phyloP scores from a whole-genome alignment of 2,113 vertebrate species.

The Daboia siamensis region DNA sequence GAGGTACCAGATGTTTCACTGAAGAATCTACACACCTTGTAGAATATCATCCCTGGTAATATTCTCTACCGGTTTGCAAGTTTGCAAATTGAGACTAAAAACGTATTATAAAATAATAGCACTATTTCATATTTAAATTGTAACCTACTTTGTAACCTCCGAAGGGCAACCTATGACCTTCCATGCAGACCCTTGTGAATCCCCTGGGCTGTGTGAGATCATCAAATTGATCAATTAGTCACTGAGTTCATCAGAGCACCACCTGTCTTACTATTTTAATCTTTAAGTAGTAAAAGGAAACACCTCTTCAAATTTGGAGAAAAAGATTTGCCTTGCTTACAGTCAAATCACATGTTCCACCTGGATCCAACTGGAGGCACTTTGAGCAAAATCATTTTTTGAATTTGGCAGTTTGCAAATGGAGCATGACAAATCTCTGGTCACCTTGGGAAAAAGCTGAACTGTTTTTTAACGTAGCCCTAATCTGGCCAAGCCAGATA shows the following conservation, averaged over 20 bases:
- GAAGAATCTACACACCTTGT: background rate
- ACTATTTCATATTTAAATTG: background rate
- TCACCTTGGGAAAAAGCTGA: conserved; percentile 19
- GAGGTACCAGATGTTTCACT: background rate
- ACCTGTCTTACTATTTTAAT: background rate
- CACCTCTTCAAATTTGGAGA: conserved; percentile 6
- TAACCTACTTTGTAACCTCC: background rate
- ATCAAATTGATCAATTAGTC: background rate
- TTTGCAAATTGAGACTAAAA: background rate
- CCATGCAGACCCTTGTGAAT: background rate
- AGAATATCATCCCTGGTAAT: background rate
- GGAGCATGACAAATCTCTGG: conserved; percentile 15
- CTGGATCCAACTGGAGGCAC: background rate
- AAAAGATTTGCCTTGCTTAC: conserved; percentile 24
- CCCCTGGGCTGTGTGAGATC: background rate
- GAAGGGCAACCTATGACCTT: background rate
- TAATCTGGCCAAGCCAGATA: conserved; percentile 48
- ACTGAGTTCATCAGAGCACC: background rate
- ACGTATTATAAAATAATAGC: background rate
- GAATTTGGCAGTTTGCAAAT: conserved; percentile 22
- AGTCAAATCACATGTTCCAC: conserved; percentile 25
- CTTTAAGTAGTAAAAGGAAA: background rate
- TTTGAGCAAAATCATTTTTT: background rate
- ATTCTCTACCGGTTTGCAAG: background rate
- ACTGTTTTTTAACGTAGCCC: background rate